These are phyloP conservation scores for Xenentodon cancila DNA, from an alignment of 2,797 vertebrate genomes.

Conservation along the genomic window DNA sequence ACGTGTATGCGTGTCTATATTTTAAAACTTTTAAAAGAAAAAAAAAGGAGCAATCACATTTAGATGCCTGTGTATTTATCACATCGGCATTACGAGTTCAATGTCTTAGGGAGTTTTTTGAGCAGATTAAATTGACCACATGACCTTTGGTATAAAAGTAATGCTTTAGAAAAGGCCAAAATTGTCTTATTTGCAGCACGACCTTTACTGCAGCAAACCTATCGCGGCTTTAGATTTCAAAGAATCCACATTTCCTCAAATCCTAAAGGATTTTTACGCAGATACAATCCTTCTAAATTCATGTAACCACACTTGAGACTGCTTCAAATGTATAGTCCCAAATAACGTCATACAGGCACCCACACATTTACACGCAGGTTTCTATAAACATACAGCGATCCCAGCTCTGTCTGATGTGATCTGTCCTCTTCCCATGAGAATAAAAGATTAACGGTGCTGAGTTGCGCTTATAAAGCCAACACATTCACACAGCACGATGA, in stretches of 20 bases:
- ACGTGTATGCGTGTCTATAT: neutral
- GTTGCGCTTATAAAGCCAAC: too few species aligned
- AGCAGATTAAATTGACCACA: slow-evolving; percentile 11
- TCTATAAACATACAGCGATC: too few species aligned
- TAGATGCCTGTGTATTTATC: too few species aligned
- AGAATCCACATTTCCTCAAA: slow-evolving; percentile 10
- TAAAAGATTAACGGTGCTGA: too few species aligned
- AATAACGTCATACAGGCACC: too few species aligned
- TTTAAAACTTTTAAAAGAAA: neutral
- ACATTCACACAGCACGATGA: too few species aligned
- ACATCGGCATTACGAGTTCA: neutral
- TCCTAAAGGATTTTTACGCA: slow-evolving; percentile 22
- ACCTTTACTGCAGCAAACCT: slow-evolving; percentile 27
- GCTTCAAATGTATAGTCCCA: too few species aligned
- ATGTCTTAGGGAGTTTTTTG: neutral
- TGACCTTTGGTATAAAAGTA: slow-evolving; percentile 31
- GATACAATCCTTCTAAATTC: slow-evolving; percentile 15
- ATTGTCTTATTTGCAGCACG: slow-evolving; percentile 13
- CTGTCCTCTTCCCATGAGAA: too few species aligned
- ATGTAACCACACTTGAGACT: too few species aligned
- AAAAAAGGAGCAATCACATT: neutral
- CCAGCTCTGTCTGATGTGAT: too few species aligned
- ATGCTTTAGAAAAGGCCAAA: slow-evolving; percentile 20
- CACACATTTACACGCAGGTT: too few species aligned
- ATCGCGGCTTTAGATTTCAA: slow-evolving; percentile 30